phyloP scores from a whole-genome alignment of 2,113 vertebrate species.

The Caretta caretta region DNA sequence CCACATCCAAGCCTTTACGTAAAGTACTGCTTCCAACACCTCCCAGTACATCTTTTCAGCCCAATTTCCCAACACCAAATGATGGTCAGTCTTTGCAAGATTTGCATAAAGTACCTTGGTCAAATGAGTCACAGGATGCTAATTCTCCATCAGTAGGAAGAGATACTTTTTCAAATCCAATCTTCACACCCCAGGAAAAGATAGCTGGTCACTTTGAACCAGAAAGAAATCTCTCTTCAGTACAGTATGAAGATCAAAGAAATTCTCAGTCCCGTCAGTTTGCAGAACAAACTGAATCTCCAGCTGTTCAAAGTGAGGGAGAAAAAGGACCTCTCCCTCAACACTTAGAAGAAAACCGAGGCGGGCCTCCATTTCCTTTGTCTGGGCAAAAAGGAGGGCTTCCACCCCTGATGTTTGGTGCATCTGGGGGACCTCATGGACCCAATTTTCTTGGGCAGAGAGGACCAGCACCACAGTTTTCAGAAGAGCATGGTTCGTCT shows the following conservation, averaged over 20 bases:
- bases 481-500: conserved; percentile 73
- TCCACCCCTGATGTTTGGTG: conserved; percentile 81
- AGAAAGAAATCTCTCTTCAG: conserved; percentile 50
- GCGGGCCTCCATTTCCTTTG: not conserved
- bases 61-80: conserved; percentile 58
- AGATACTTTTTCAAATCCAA: conserved; percentile 60
- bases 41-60: conserved; percentile 77
- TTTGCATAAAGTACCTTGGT: conserved; percentile 55
- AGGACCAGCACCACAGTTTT: conserved; percentile 79
- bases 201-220: conserved; percentile 54
- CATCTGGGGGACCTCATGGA: conserved; percentile 75
- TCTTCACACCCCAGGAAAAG: conserved; percentile 73
- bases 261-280: conserved; percentile 62
- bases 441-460: conserved; percentile 83
- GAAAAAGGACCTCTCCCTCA: conserved; percentile 67
- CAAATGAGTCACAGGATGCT: conserved; percentile 56
- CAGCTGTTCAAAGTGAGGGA: conserved; percentile 45
- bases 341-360: conserved; percentile 69
- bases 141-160: conserved; percentile 37
- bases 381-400: conserved; percentile 75
- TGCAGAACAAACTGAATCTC: conserved; percentile 55
- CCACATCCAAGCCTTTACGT: conserved; percentile 74
- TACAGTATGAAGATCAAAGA: conserved; percentile 70
- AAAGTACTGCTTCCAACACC: conserved; percentile 84
- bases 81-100: conserved; percentile 72